Base-by-base conservation (phyloP, 1,140 invertebrate genomes). In the Zaprionus inermis region DNA sequence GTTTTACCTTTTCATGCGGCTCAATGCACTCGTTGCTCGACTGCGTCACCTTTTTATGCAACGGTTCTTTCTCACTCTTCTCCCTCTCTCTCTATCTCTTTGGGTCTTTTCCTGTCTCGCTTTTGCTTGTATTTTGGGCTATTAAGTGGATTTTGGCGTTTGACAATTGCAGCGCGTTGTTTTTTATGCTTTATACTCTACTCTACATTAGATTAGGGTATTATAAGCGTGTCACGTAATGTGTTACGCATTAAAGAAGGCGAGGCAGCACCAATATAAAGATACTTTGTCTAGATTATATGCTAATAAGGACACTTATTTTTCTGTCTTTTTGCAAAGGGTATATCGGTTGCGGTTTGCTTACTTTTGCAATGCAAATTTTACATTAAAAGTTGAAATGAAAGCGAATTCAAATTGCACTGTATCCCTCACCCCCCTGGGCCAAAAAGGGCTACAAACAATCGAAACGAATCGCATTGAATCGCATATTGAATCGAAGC, bases 321-420 rank as follows among this genome's bases (percentile, higher is more conserved):
- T 3, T 3, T 36, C 11, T 7, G 6, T 36, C 34, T 12, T 11
- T 10, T 4, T 36, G 34, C 34, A 12, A 12, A 41, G 38, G n/a
- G 38, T 9, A 41, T 16, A 7, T 14, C n/a, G 3, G 1, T 7
- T 44, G n/a, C 46, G 58, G 52, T 14, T 14, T 74, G 69, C 55
- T 57, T 44, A 7, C 20, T 16, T 65, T 55, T n/a, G 20, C 32
- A 69, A 41, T 58, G 54, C 30, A 58, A 64, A 59, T 49, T 49
- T 49, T 18, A 18, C n/a, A 46, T 46, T 46, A 3, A 49, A 76
- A 83, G 76, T 54, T 52, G 72, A 83, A 79, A 56, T 57, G 81
- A 84, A 83, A 83, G 81, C 74, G 54, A 69, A 70, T 76, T 67
- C 81, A 51, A 67, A 64, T 56, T 79, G 79, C 79, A 70, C 61